These are phyloP conservation scores for Melinopterus prodromus DNA, from an alignment of 2,888 invertebrate species.

Conservation along the genomic window DNA sequence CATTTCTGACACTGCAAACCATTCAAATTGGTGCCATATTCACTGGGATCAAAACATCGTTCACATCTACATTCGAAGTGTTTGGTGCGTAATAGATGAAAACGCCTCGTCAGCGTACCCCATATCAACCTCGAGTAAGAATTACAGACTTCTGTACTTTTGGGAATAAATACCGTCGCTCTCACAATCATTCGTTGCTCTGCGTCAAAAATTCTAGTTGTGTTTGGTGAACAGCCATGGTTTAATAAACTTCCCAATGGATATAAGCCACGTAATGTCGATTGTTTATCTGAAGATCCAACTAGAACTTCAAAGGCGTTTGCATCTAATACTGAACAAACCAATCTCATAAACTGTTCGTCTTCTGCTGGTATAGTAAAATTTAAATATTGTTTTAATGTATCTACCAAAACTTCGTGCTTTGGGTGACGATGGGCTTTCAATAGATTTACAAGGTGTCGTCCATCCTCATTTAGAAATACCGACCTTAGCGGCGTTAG, in stretches of 20 bases:
- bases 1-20: slow-evolving; percentile 57
- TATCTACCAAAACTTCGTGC: slow-evolving; percentile 67
- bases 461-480: slow-evolving; percentile 60
- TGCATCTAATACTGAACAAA: slow-evolving; percentile 71
- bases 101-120: slow-evolving; percentile 71
- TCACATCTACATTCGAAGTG: slow-evolving; percentile 73
- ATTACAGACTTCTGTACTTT: slow-evolving; percentile 71
- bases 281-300: slow-evolving; percentile 58
- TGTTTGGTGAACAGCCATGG: slow-evolving; percentile 75
- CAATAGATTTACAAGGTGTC: slow-evolving; percentile 63
- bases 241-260: slow-evolving; percentile 74
- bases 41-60: slow-evolving; percentile 73
- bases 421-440: slow-evolving; percentile 65
- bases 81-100: slow-evolving; percentile 71
- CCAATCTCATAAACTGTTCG: slow-evolving; percentile 65
- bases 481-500: slow-evolving; percentile 61
- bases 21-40: slow-evolving; percentile 64
- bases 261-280: slow-evolving; percentile 68
- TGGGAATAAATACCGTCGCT: slow-evolving; percentile 67
- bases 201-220: slow-evolving; percentile 68
- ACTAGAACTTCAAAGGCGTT: slow-evolving; percentile 72
- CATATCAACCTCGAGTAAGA: slow-evolving; percentile 73
- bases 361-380: slow-evolving; percentile 66
- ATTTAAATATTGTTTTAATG: slow-evolving; percentile 61
- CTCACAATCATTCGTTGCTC: slow-evolving; percentile 68